Evolutionary conservation across 2,113 vertebrate species (phyloP).

Genomic region (Cryptomyrus ogoouensis): DNA sequence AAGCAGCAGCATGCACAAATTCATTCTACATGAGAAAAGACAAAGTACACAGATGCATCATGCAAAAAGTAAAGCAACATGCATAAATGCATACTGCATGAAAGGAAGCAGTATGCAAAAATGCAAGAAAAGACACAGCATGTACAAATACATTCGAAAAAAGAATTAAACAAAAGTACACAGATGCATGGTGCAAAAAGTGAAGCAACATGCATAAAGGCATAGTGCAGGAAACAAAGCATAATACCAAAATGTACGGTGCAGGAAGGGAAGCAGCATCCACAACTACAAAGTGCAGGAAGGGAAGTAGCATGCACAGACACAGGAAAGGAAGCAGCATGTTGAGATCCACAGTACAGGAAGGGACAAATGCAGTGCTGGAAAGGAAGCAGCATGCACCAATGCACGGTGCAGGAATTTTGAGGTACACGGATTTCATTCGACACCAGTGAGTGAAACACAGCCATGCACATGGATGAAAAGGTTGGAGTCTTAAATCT

Average conservation of each 20-base stretch:
- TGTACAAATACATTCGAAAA: not conserved
- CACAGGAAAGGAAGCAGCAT: not conserved
- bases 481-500: not conserved
- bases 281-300: not conserved
- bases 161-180: not conserved
- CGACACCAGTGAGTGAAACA: not conserved
- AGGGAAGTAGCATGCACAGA: not conserved
- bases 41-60: too few relatives aligned
- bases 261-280: not conserved
- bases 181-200: not conserved
- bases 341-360: not conserved
- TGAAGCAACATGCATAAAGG: not conserved
- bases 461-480: not conserved
- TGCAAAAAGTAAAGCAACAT: too few relatives aligned
- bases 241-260: not conserved
- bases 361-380: not conserved
- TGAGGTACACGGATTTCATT: not conserved
- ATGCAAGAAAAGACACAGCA: not conserved
- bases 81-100: not conserved
- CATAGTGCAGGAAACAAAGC: not conserved
- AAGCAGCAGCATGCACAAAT: not conserved
- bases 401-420: not conserved
- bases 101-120: not conserved
- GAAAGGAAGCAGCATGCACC: not conserved
- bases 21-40: too few relatives aligned